phyloP scores from a whole-genome alignment of 1,140 invertebrate species.

The Lepidurus apus region DNA sequence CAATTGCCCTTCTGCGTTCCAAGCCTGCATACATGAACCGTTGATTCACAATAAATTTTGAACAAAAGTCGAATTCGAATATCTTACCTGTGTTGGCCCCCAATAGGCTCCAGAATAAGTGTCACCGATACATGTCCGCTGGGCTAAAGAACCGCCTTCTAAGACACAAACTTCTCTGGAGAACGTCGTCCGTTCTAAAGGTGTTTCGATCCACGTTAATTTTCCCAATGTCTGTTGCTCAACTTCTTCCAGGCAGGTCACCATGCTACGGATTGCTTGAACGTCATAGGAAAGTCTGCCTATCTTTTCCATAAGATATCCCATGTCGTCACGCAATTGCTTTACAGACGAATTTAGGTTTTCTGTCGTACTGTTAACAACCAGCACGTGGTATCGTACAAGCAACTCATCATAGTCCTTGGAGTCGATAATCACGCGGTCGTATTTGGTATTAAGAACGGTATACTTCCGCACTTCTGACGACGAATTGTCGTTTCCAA shows the following conservation, averaged over 20 bases:
- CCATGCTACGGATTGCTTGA: neutral
- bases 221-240: neutral
- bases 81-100: neutral
- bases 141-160: neutral
- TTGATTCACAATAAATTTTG: too few relatives aligned
- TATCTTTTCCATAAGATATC: neutral
- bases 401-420: too few relatives aligned
- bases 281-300: neutral
- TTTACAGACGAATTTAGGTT: neutral
- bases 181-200: neutral
- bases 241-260: neutral
- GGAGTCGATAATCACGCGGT: too few relatives aligned
- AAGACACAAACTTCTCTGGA: neutral
- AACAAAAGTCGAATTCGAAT: too few relatives aligned
- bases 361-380: too few relatives aligned
- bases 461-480: too few relatives aligned
- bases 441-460: too few relatives aligned
- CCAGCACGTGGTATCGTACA: too few relatives aligned
- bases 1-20: neutral
- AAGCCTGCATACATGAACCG: too few relatives aligned
- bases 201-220: neutral
- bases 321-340: neutral
- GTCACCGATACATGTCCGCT: neutral
- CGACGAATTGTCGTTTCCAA: too few relatives aligned
- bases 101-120: neutral